A percentile compares a stretch with the other conserved stretches of the same genome.
Conservation (phyloP, 2,888 invertebrate genomes). For the Drosophila maculinotata region DNA sequence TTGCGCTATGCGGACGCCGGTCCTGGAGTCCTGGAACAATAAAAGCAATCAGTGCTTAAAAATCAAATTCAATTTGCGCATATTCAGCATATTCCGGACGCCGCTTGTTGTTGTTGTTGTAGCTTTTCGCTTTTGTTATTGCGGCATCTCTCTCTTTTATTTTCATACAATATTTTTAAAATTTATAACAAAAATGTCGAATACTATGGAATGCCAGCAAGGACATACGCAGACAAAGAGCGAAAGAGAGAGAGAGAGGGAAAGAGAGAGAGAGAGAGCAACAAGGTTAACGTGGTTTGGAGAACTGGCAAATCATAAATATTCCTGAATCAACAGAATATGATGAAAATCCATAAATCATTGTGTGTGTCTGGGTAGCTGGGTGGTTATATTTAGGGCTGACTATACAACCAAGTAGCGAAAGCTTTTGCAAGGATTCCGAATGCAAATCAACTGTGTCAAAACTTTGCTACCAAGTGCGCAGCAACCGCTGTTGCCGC, state of each 20-base stretch:
- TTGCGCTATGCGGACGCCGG: slow-evolving; percentile 34
- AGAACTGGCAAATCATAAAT: slow-evolving; percentile 78
- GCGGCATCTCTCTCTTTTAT: slow-evolving; percentile 41
- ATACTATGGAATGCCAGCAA: slow-evolving; percentile 33
- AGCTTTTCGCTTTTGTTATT: slow-evolving; percentile 33
- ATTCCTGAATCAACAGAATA: slow-evolving; percentile 83
- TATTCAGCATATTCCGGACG: slow-evolving; percentile 71
- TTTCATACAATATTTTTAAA: slow-evolving; percentile 54
- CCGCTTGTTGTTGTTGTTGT: slow-evolving; percentile 21
- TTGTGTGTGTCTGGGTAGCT: slow-evolving; percentile 45
- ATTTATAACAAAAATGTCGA: slow-evolving; percentile 61
- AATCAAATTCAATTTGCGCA: slow-evolving; percentile 80
- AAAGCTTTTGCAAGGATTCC: slow-evolving; percentile 69
- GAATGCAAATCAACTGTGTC: slow-evolving; percentile 82
- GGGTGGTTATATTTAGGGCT: slow-evolving; percentile 9
- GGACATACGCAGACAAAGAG: slow-evolving; percentile 24
- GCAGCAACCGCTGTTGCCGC: too few relatives aligned
- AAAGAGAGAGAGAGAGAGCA: slow-evolving; percentile 1
- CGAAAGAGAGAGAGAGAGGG: background rate
- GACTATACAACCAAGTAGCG: slow-evolving; percentile 7
- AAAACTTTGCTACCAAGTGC: slow-evolving; percentile 75
- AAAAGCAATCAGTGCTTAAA: slow-evolving; percentile 79
- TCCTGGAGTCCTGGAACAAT: slow-evolving; percentile 59
- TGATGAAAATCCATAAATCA: slow-evolving; percentile 84
- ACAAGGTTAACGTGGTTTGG: slow-evolving; percentile 51